phyloP scores from a whole-genome alignment of 2,797 vertebrate species.

The Austrolebias charrua region DNA sequence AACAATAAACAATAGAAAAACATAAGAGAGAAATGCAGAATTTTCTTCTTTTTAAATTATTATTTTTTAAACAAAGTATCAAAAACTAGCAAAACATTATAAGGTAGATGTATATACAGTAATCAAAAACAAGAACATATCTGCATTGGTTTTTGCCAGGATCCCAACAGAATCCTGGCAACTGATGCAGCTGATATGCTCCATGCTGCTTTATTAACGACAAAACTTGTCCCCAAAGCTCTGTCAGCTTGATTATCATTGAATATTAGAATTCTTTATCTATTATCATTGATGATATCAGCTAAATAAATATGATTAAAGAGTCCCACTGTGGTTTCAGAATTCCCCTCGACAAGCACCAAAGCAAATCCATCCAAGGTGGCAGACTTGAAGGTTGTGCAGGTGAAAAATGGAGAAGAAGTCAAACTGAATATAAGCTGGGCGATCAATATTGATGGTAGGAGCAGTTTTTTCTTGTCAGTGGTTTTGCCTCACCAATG shows the following conservation, averaged over 20 bases:
- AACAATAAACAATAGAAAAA: too few species aligned
- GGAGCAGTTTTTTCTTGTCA: slow-evolving; percentile 26
- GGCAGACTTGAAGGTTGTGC: slow-evolving; percentile 38
- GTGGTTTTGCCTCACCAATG: neutral
- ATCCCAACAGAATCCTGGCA: too few species aligned
- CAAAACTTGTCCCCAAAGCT: neutral
- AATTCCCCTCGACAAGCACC: accelerated
- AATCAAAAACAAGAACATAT: too few species aligned
- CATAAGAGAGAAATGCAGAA: too few species aligned
- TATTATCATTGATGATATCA: neutral
- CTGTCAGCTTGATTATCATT: neutral
- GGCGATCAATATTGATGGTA: slow-evolving; percentile 81
- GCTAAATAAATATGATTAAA: neutral
- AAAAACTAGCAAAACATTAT: too few species aligned
- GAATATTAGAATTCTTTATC: neutral
- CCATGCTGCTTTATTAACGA: neutral
- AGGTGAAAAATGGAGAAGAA: neutral
- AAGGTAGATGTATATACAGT: too few species aligned
- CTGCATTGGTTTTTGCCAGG: too few species aligned
- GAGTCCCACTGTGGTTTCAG: slow-evolving; percentile 33
- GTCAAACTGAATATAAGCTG: slow-evolving; percentile 76
- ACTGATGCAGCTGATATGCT: neutral
- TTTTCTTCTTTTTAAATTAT: too few species aligned
- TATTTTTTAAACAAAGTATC: too few species aligned
- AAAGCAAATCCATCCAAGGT: slow-evolving; percentile 62